Evolutionary conservation across 2,113 vertebrate genomes (phyloP).

Genomic region (Stegostoma tigrinum): DNA sequence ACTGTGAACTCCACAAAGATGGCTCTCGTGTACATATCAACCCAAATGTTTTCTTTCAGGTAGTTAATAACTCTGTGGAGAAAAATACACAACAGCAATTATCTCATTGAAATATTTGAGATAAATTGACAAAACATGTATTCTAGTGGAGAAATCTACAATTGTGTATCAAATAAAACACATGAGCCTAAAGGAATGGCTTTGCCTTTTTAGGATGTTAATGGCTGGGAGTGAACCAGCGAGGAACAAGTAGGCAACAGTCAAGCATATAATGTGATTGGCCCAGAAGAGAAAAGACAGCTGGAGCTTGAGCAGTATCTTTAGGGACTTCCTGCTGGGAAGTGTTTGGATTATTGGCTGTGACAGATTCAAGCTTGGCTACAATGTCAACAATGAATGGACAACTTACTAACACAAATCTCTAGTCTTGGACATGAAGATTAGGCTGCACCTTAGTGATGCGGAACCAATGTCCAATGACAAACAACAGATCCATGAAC

Average conservation of each 20-base stretch:
- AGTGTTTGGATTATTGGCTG: not conserved
- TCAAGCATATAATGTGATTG: not conserved
- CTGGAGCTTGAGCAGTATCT: not conserved
- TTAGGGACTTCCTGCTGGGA: not conserved
- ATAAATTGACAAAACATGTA: not conserved
- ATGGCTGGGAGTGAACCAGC: not conserved
- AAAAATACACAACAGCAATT: not conserved
- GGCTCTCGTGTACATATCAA: constrained; percentile 45
- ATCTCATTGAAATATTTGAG: not conserved
- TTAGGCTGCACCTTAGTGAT: not conserved
- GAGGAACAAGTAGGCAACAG: not conserved
- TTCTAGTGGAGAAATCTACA: not conserved
- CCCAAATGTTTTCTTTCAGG: constrained; percentile 44
- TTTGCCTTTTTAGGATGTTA: not conserved
- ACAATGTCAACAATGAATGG: not conserved
- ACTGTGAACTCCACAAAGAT: not conserved
- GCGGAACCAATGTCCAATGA: not conserved
- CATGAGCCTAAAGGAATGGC: not conserved
- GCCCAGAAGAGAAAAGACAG: not conserved
- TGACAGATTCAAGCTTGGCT: not conserved
- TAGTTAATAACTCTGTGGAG: constrained; percentile 39
- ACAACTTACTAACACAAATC: not conserved
- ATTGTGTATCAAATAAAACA: not conserved
- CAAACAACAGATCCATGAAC: not conserved
- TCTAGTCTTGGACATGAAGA: not conserved